Percentiles rank a stretch among this genome's conserved stretches.
Evolutionary conservation across 2,888 invertebrate genomes (phyloP).

Genomic region (Rambutsinella grinnellia): DNA sequence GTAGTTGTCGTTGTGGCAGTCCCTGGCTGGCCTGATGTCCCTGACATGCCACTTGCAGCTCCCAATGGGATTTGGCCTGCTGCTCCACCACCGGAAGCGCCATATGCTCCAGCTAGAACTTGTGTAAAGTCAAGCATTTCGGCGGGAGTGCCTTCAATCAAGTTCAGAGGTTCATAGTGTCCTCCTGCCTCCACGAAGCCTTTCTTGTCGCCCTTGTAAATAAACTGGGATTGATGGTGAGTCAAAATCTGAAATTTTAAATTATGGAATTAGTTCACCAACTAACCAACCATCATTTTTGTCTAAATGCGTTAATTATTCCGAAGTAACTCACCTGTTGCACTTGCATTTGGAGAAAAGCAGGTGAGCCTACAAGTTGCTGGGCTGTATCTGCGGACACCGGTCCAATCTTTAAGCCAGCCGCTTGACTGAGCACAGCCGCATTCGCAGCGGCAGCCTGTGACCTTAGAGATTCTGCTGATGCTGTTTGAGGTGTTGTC

Average conservation of each 20-base stretch:
- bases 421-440: slow-evolving; percentile 34
- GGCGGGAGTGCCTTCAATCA: slow-evolving; percentile 46
- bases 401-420: slow-evolving; percentile 39
- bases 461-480: slow-evolving; percentile 47
- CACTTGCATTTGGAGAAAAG: slow-evolving; percentile 65
- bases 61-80: slow-evolving; percentile 33
- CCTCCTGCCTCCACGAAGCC: slow-evolving; percentile 35
- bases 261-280: background rate
- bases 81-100: slow-evolving; percentile 40
- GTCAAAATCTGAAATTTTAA: slow-evolving; percentile 60
- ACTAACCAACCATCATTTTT: background rate
- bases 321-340: slow-evolving; percentile 55
- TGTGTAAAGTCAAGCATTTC: slow-evolving; percentile 62
- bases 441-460: slow-evolving; percentile 44
- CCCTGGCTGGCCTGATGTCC: slow-evolving; percentile 13
- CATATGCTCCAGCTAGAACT: slow-evolving; percentile 59
- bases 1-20: slow-evolving; percentile 64
- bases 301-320: background rate
- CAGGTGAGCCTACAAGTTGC: slow-evolving; percentile 38
- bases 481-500: slow-evolving; percentile 21
- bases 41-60: slow-evolving; percentile 27
- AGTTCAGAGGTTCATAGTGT: slow-evolving; percentile 35
- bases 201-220: slow-evolving; percentile 55
- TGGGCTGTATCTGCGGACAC: slow-evolving; percentile 27
- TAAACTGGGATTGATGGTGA: slow-evolving; percentile 62